Conservation (phyloP, 1,140 invertebrate species). For the Acyrthosiphon pisum region DNA sequence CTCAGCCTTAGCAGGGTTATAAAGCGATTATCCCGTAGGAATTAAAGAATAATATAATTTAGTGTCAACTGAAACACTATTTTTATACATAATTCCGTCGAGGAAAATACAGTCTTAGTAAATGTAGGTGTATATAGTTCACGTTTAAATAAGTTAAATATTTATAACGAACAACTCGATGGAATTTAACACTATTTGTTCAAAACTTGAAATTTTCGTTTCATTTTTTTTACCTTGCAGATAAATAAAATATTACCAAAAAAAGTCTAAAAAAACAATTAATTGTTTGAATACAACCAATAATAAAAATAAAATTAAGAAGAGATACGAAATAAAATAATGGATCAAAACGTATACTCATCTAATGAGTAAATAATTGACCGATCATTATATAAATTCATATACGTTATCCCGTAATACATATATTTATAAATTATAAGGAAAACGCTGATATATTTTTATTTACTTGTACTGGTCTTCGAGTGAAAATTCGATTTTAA, state of each 20-base stretch:
- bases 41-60: conserved; percentile 11
- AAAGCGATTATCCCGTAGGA: neutral
- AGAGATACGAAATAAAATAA: too few species aligned
- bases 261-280: neutral
- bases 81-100: neutral
- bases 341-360: neutral
- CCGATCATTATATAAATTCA: neutral
- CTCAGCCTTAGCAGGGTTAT: neutral
- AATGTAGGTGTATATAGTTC: neutral
- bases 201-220: neutral
- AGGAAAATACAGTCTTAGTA: neutral
- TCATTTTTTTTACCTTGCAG: neutral
- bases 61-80: conserved; percentile 7
- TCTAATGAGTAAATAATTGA: neutral
- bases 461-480: neutral
- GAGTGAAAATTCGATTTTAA: neutral
- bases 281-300: neutral
- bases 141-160: conserved; percentile 19
- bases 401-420: too few species aligned
- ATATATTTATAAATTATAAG: too few species aligned
- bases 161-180: conserved; percentile 12
- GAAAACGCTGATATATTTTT: neutral
- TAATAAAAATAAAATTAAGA: neutral
- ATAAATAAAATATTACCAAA: neutral
- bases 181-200: neutral